Conservation (phyloP, 2,888 invertebrate species). For the Mesorhabditis belari region DNA sequence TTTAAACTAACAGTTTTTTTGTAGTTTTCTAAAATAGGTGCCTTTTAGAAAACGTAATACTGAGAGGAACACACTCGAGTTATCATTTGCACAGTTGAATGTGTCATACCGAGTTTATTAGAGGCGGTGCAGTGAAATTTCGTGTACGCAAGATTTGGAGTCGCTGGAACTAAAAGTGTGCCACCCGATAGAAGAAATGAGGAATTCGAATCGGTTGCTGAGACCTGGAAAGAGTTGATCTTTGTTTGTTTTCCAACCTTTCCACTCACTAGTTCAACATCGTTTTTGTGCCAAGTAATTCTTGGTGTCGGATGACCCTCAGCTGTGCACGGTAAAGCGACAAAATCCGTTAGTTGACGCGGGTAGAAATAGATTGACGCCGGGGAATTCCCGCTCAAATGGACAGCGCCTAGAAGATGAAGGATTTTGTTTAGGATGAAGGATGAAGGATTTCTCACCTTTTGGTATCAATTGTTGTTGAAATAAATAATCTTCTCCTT, state of each 20-base stretch:
- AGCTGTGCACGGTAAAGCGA: conserved; percentile 25
- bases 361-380: conserved; percentile 29
- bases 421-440: neutral
- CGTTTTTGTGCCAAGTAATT: conserved; percentile 29
- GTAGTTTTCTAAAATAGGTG: too few relatives aligned
- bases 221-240: conserved; percentile 7
- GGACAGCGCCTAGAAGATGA: conserved; percentile 19
- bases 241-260: neutral
- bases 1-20: too few relatives aligned
- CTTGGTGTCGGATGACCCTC: conserved; percentile 20
- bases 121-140: conserved; percentile 30
- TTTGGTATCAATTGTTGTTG: conserved; percentile 29
- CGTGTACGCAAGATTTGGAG: conserved; percentile 22
- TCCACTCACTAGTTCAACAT: conserved; percentile 21
- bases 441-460: conserved; percentile 5
- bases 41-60: too few relatives aligned
- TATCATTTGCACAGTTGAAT: too few relatives aligned
- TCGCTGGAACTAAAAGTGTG: conserved; percentile 27
- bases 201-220: conserved; percentile 13
- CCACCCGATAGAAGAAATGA: conserved; percentile 32
- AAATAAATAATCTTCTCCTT: conserved; percentile 21
- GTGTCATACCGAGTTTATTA: conserved; percentile 22
- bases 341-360: conserved; percentile 20
- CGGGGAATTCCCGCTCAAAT: conserved; percentile 13
- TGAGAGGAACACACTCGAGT: too few relatives aligned